Evolutionary conservation across 2,113 vertebrate species (phyloP).

Genomic region (Dromas ardeola): DNA sequence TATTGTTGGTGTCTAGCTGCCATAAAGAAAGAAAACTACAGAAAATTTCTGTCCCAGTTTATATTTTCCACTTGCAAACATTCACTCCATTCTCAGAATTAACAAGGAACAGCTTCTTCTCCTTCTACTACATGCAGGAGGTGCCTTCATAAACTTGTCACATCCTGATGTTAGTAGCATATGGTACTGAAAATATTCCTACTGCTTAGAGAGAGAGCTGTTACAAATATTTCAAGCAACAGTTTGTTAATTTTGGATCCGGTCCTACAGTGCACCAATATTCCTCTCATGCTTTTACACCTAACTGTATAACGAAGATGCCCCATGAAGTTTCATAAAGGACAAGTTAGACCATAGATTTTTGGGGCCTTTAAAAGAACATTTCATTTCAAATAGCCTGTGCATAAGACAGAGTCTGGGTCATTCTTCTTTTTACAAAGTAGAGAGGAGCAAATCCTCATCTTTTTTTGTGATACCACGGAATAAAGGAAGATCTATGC

Average conservation of each 20-base stretch:
- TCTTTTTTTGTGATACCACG: not conserved
- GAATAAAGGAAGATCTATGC: not conserved
- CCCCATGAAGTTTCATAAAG: not conserved
- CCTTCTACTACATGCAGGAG: constrained; percentile 2
- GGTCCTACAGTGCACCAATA: not conserved
- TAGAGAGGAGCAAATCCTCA: not conserved
- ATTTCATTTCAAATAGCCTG: not conserved
- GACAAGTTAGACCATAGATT: rapidly evolving
- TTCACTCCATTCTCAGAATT: not conserved
- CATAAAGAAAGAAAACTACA: not conserved
- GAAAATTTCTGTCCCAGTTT: not conserved
- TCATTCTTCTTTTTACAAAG: not conserved
- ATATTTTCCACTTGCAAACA: not conserved
- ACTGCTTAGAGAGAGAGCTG: constrained; percentile 4
- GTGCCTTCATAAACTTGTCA: constrained; percentile 43
- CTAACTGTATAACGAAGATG: not conserved
- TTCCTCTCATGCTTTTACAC: not conserved
- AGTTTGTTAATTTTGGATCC: not conserved
- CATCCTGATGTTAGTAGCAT: constrained; percentile 58
- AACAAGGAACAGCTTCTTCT: constrained; percentile 22
- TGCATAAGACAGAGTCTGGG: not conserved
- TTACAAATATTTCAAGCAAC: constrained; percentile 43
- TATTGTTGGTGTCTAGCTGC: not conserved
- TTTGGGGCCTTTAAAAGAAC: not conserved
- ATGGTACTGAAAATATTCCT: constrained; percentile 51